Base-by-base conservation (phyloP, 2,888 invertebrate species). In the Drosophila meridiana region DNA sequence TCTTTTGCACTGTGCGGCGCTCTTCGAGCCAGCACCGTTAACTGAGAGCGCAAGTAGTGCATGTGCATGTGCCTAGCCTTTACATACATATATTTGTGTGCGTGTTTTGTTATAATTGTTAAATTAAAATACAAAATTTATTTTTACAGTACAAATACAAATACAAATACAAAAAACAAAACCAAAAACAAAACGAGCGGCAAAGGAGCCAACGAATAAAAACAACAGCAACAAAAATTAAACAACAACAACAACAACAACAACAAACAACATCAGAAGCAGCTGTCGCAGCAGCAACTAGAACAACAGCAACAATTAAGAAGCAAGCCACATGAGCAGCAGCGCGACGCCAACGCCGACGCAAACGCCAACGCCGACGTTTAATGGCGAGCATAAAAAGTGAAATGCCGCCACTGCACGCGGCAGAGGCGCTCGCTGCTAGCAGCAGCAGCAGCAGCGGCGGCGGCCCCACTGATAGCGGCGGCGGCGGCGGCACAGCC, bases 391-490 rank as follows among this genome's bases (percentile, higher is more conserved):
- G 82, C 74, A 83, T 89, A 79, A 90, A 91, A 78, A 84, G 80
- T 68, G 92, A 92, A 82, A 92, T 93, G 93, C 91, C 92, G 90
- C 90, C 92, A 73, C 82, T 92, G 87, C 91, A 92, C 83, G 88
- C 91, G 89, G 91, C 90, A 66, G 92, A 91, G 78, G 80, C 83
- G 61, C 88, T 88, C 42, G 80, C 85, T 67, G 73, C 78, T 63
- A 78, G 75, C 71, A 79, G 73, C 69, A 76, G 61, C 73, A 55
- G 59, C 69, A 56, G 65, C 68, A 34, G 53, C 73, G 75, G 75
- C 14, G 76, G 63, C 68, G 53, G 53, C 74, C 80, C 69, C 65
- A 76, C 76, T n/a, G 81, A 78, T 43, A 75, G 67, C 68, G 66
- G 76, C 43, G 74, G 55, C 65, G 36, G 56, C 57, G 26, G 38